A percentile compares a stretch with the other conserved stretches of the same genome.
These are phyloP conservation scores for Neotoxoptera formosana DNA, from an alignment of 1,140 invertebrate species.

Conservation along the genomic window DNA sequence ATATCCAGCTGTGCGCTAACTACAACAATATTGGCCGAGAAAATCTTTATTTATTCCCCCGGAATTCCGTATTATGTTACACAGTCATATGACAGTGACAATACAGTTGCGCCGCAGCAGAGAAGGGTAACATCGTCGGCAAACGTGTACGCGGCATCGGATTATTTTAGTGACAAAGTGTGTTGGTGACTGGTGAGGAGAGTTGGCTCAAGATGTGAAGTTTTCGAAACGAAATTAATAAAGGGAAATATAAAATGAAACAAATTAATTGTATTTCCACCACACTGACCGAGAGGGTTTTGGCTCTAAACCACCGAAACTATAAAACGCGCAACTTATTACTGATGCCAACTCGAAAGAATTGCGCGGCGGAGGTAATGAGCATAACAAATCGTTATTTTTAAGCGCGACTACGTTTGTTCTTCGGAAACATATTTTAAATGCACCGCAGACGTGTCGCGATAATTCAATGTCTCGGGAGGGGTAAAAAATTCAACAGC, in stretches of 20 bases:
- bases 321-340: conserved; percentile 3
- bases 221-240: conserved; percentile 44
- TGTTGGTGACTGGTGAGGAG: neutral
- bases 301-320: conserved; percentile 34
- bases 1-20: neutral
- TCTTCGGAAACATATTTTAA: neutral
- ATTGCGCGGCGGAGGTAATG: neutral
- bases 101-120: neutral
- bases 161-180: conserved; percentile 36
- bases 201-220: conserved; percentile 46
- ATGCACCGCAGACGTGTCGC: neutral
- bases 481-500: neutral
- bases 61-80: conserved; percentile 30
- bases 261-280: conserved; percentile 32
- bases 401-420: neutral
- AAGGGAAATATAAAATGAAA: conserved; percentile 24
- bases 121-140: neutral
- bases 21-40: neutral
- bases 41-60: neutral
- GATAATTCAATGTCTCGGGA: neutral
- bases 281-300: conserved; percentile 15
- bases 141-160: neutral
- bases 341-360: conserved; percentile 25
- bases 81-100: neutral
- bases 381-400: conserved; percentile 44